Conservation (phyloP, 1,140 invertebrate genomes). For the Ptiloglossa arizonensis region DNA sequence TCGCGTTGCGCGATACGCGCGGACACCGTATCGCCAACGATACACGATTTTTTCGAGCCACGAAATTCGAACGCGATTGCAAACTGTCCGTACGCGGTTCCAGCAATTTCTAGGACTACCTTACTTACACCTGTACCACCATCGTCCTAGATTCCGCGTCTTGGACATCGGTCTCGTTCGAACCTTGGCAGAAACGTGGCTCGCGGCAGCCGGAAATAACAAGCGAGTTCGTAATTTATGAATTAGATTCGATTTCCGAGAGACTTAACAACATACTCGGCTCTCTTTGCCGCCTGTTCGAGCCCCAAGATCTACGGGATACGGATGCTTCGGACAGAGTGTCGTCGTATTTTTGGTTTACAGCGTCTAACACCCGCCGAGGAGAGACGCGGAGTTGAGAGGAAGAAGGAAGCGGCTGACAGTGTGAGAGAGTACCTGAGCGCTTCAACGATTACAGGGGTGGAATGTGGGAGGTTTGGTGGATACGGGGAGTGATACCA, state of each 20-base stretch:
- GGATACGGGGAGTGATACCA: constrained; percentile 67
- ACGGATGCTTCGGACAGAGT: constrained; percentile 64
- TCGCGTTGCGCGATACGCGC: not conserved
- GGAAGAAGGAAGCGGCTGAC: constrained; percentile 31
- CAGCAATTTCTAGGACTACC: too few species aligned
- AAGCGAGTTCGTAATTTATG: not conserved
- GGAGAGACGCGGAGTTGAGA: constrained; percentile 29
- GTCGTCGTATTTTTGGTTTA: constrained; percentile 76
- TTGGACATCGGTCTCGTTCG: too few species aligned
- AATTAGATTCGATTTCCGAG: not conserved
- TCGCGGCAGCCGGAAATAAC: too few species aligned
- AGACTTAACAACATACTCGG: not conserved
- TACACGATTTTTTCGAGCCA: not conserved
- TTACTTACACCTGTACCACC: too few species aligned
- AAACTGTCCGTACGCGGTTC: too few species aligned
- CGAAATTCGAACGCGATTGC: too few species aligned
- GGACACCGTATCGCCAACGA: not conserved
- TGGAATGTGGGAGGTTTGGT: constrained; percentile 59
- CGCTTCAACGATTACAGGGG: constrained; percentile 69
- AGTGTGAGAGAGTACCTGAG: constrained; percentile 58
- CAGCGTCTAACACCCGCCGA: constrained; percentile 66
- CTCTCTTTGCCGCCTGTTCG: constrained; percentile 6
- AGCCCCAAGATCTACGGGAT: constrained; percentile 53
- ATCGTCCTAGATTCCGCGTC: too few species aligned
- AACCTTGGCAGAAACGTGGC: too few species aligned